Conservation (phyloP, 1,140 invertebrate species). For the Drosophila teissieri region DNA sequence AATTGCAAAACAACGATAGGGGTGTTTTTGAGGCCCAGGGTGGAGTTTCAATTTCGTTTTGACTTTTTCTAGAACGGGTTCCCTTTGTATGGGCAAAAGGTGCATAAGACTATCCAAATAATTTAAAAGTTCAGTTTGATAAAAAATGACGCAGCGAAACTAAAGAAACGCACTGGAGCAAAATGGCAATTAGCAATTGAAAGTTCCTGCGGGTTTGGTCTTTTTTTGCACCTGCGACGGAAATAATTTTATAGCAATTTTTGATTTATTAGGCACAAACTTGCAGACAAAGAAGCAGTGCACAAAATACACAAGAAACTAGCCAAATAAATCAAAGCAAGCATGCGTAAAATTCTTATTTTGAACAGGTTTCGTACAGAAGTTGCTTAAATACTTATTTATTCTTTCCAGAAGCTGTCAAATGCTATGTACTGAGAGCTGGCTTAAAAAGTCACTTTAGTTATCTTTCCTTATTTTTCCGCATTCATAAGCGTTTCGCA, state of each 20-base stretch:
- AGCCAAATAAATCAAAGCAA: conserved; percentile 27
- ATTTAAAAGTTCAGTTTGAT: conserved; percentile 47
- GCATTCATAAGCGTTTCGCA: conserved; percentile 46
- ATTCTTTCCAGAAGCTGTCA: not conserved
- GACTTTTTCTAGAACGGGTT: too few relatives aligned
- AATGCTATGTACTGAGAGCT: not conserved
- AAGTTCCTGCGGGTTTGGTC: conserved; percentile 48
- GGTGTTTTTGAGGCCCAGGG: not conserved
- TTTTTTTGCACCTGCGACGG: conserved; percentile 28
- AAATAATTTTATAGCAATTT: conserved; percentile 69
- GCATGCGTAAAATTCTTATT: conserved; percentile 7
- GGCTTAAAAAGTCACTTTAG: conserved; percentile 29
- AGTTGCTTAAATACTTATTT: not conserved
- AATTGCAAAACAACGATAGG: conserved; percentile 22
- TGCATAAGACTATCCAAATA: conserved; percentile 60
- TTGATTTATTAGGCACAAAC: conserved; percentile 55
- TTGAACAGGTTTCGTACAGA: not conserved
- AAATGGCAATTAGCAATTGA: conserved; percentile 72
- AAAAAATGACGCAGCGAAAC: not conserved
- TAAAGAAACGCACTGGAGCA: conserved; percentile 14
- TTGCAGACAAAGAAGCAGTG: conserved; percentile 21
- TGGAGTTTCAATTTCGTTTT: conserved; percentile 9
- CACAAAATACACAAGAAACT: not conserved
- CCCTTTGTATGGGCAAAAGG: conserved; percentile 23
- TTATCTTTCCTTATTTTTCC: conserved; percentile 15